Percentiles rank a stretch among this genome's conserved stretches.
phyloP scores from a whole-genome alignment of 1,140 invertebrate genomes.

The Drosophila orosa region DNA sequence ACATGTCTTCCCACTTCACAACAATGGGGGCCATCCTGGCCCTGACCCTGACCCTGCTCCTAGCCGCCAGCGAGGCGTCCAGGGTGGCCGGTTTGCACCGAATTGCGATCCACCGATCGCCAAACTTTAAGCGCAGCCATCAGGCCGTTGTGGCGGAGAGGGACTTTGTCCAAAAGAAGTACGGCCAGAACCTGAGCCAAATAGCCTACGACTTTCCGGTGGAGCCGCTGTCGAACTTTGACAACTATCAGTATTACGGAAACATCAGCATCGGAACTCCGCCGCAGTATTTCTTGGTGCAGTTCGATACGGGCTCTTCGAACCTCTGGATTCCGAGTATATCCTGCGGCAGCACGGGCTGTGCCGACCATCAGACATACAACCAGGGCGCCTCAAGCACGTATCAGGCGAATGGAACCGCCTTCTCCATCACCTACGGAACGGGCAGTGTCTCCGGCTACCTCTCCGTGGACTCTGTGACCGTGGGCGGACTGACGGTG shows the following conservation, averaged over 20 bases:
- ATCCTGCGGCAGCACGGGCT: constrained; percentile 93
- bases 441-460: constrained; percentile 97
- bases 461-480: constrained; percentile 94
- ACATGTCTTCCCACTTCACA: constrained; percentile 13
- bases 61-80: constrained; percentile 5
- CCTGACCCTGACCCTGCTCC: constrained; percentile 6
- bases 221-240: constrained; percentile 19
- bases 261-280: constrained; percentile 96
- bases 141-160: constrained; percentile 9
- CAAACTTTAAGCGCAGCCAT: constrained; percentile 9
- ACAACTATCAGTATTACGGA: constrained; percentile 96
- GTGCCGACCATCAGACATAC: constrained; percentile 92
- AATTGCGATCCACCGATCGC: constrained; percentile 18
- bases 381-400: constrained; percentile 92
- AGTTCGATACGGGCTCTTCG: constrained; percentile 99
- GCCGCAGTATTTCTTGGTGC: constrained; percentile 95
- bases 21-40: not conserved
- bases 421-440: constrained; percentile 97
- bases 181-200: constrained; percentile 4
- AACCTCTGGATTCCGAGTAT: constrained; percentile 99
- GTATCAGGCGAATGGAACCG: constrained; percentile 94
- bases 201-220: constrained; percentile 2
- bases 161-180: constrained; percentile 15
- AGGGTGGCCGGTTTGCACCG: not conserved
- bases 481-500: constrained; percentile 88